Evolutionary conservation across 2,888 invertebrate genomes (phyloP).

Genomic region (Synanthedon tipuliformis): DNA sequence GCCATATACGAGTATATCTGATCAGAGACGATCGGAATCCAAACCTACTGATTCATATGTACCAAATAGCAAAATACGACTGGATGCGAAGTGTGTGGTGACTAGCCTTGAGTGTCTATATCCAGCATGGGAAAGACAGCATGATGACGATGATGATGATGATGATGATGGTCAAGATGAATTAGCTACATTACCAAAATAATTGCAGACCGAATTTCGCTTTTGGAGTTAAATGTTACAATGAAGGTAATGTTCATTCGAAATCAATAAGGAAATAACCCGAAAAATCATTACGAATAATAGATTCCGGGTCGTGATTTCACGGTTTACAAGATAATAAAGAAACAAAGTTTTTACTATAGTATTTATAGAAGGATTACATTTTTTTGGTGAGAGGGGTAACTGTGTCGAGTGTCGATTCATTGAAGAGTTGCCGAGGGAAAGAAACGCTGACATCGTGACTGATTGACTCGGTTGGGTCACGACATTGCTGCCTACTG

Average conservation of each 20-base stretch:
- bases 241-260: not conserved
- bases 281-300: not conserved
- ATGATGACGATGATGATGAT: too few species aligned
- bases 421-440: conserved; percentile 34
- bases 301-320: conserved; percentile 38
- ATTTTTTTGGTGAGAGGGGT: conserved; percentile 18
- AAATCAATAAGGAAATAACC: not conserved
- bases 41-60: too few species aligned
- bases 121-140: too few species aligned
- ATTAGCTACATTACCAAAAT: too few species aligned
- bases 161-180: too few species aligned
- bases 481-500: conserved; percentile 41
- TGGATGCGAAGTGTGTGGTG: too few species aligned
- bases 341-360: conserved; percentile 18
- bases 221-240: too few species aligned
- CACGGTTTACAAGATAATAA: conserved; percentile 39
- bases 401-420: conserved; percentile 26
- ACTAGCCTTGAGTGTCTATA: too few species aligned
- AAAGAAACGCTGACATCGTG: conserved; percentile 30
- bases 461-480: conserved; percentile 38
- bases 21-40: too few species aligned
- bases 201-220: too few species aligned
- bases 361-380: conserved; percentile 16
- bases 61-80: too few species aligned
- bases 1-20: too few species aligned